A percentile compares a stretch with the other conserved stretches of the same genome.
Evolutionary conservation across 2,888 invertebrate genomes (phyloP).

Genomic region (Hartigia nigra): DNA sequence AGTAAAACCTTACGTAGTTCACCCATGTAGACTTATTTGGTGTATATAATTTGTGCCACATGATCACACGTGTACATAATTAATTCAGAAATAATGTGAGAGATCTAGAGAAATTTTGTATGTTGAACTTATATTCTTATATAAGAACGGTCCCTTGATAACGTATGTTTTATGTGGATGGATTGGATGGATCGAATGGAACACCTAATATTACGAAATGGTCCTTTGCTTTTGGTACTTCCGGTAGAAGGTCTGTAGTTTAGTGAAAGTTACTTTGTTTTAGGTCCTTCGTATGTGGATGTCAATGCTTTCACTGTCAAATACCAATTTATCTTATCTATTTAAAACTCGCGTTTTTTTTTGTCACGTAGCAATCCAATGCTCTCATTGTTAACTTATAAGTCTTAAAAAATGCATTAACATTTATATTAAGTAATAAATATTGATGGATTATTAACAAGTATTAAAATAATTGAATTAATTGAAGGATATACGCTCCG

Average conservation of each 20-base stretch:
- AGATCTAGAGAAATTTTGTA: neutral
- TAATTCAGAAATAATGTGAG: neutral
- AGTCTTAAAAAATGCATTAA: neutral
- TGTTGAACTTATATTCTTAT: neutral
- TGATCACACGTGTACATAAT: neutral
- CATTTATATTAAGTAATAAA: neutral
- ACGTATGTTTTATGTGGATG: neutral
- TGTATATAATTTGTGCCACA: neutral
- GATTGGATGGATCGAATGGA: no score
- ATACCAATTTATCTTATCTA: neutral
- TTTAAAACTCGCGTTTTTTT: neutral
- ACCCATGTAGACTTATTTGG: neutral
- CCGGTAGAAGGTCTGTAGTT: neutral
- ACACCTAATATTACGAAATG: neutral
- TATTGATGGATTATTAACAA: no score
- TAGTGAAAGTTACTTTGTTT: neutral
- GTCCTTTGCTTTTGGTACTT: neutral
- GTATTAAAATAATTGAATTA: no score
- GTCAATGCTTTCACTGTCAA: neutral
- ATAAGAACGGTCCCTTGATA: neutral
- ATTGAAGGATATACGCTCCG: neutral
- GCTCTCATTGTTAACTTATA: no score
- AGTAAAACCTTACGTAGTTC: neutral
- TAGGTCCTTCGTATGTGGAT: neutral
- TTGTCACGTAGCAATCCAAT: no score